phyloP scores from a whole-genome alignment of 2,113 vertebrate genomes.

The Butorides virescens region DNA sequence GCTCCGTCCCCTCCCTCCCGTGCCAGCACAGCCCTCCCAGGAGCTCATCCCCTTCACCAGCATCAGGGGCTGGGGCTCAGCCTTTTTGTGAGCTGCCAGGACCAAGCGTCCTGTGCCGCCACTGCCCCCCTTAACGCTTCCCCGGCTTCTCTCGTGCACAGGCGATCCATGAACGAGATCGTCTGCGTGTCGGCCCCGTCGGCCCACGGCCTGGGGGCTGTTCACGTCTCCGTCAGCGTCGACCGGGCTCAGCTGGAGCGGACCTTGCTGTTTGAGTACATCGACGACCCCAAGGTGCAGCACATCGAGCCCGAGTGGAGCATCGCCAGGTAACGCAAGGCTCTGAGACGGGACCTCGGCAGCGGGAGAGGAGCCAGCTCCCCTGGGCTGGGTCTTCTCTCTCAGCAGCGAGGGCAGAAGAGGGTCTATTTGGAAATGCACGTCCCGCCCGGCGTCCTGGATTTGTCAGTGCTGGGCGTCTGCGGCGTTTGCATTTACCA shows the following conservation, averaged over 20 bases:
- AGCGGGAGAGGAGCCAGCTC: not conserved
- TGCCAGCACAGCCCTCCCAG: not conserved
- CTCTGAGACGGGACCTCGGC: fast-evolving
- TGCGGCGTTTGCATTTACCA: not conserved
- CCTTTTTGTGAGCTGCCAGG: not conserved
- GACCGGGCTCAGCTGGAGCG: constrained; percentile 87
- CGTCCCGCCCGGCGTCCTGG: not conserved
- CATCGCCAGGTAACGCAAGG: constrained; percentile 85
- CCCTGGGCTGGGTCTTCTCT: not conserved
- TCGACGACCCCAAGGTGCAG: constrained; percentile 92
- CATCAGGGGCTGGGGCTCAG: not conserved
- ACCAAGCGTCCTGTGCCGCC: fast-evolving
- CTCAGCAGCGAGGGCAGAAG: not conserved
- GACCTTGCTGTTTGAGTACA: constrained; percentile 91
- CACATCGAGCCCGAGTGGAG: constrained; percentile 97
- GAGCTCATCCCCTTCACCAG: not conserved
- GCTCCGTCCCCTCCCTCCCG: fast-evolving
- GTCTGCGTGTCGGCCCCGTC: constrained; percentile 91
- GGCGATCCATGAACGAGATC: constrained; percentile 90
- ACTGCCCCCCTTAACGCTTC: not conserved
- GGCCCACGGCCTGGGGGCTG: constrained; percentile 82
- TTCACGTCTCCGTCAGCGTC: constrained; percentile 88
- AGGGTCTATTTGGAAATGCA: not conserved
- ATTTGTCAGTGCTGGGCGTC: not conserved
- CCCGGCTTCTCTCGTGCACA: constrained; percentile 2